Percentiles rank a stretch among this genome's conserved stretches.
Conservation (phyloP, 1,140 invertebrate genomes). For the Coptotermes formosanus region DNA sequence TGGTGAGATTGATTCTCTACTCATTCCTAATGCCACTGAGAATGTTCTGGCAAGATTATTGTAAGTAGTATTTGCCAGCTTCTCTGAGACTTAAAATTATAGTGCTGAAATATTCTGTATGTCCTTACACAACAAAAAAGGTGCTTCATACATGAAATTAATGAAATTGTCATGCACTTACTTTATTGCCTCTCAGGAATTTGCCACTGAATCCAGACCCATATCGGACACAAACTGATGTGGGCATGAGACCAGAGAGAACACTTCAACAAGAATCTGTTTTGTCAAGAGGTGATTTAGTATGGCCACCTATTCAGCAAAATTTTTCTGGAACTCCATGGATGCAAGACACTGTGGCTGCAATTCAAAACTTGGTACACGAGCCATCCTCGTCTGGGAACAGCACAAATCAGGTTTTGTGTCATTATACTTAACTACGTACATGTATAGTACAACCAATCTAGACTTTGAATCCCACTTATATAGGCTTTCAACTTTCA, state of each 20-base stretch:
- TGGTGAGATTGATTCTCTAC: slow-evolving; percentile 69
- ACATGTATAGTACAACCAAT: too few relatives aligned
- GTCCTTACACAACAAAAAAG: neutral
- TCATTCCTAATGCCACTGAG: slow-evolving; percentile 58
- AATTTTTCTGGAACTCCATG: neutral
- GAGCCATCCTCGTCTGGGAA: too few relatives aligned
- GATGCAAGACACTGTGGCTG: neutral
- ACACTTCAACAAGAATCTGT: neutral
- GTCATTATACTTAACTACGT: too few relatives aligned
- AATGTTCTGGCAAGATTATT: slow-evolving; percentile 60
- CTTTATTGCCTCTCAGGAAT: neutral
- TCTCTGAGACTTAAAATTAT: neutral
- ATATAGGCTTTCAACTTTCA: too few relatives aligned
- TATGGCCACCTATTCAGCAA: neutral
- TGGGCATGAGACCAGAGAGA: neutral
- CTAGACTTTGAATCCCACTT: too few relatives aligned
- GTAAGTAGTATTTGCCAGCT: slow-evolving; percentile 44
- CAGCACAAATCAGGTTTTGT: too few relatives aligned
- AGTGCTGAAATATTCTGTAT: neutral
- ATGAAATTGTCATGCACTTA: too few relatives aligned
- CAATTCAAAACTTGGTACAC: neutral
- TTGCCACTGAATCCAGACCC: neutral
- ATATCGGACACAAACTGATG: neutral
- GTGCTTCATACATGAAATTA: too few relatives aligned
- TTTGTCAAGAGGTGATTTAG: neutral